A percentile compares a stretch with the other conserved stretches of the same genome.
These are phyloP conservation scores for Exaiptasia diaphana DNA, from an alignment of 64 coral and sea anemone genomes.

Conservation along the genomic window DNA sequence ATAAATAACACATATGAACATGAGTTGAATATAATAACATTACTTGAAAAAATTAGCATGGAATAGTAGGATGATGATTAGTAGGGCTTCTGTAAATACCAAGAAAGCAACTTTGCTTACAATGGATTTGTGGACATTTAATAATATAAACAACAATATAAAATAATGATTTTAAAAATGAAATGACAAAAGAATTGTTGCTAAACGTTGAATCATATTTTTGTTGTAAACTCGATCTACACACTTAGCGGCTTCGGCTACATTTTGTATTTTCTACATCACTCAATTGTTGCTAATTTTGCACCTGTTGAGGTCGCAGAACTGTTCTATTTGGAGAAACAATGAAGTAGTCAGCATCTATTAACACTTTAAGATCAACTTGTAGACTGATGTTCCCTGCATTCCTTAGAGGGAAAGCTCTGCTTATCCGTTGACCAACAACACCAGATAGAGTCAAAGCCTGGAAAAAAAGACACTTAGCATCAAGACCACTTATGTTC, in stretches of 20 bases:
- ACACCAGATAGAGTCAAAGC: conserved; percentile 61
- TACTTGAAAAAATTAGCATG: too few species aligned
- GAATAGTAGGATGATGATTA: too few species aligned
- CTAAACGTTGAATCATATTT: too few species aligned
- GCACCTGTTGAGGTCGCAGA: conserved; percentile 64
- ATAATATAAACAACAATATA: neutral
- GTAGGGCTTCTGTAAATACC: neutral
- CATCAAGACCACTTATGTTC: too few species aligned
- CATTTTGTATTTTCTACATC: too few species aligned
- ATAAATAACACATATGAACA: neutral
- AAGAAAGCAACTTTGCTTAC: neutral
- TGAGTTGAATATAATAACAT: too few species aligned
- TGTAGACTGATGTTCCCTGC: conserved; percentile 72
- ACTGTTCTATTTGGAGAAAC: conserved; percentile 58
- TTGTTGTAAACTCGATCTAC: too few species aligned
- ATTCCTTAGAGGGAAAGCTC: conserved; percentile 71
- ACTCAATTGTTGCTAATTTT: too few species aligned
- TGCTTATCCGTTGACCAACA: conserved; percentile 63
- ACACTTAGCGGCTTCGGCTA: too few species aligned
- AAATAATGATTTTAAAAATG: too few species aligned
- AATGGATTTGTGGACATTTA: neutral
- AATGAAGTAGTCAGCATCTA: conserved; percentile 63
- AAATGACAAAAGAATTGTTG: too few species aligned
- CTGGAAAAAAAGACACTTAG: neutral
- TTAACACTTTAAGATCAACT: conserved; percentile 63